These are phyloP conservation scores for Drosophila lacicola DNA, from an alignment of 2,888 invertebrate genomes.

Conservation along the genomic window DNA sequence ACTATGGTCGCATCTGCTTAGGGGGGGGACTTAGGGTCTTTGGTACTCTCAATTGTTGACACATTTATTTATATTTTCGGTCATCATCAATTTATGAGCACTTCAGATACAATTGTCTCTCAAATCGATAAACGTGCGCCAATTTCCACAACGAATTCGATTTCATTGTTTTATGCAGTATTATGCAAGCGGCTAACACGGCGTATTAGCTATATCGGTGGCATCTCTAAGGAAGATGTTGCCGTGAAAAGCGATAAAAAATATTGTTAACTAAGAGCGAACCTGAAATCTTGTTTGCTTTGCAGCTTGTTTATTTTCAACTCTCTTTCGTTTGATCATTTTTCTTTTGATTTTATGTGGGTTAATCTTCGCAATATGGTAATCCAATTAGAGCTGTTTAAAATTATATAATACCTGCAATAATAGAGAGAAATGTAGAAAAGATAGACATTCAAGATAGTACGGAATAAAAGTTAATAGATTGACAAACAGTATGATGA, in stretches of 20 bases:
- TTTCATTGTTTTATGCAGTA: slow-evolving; percentile 15
- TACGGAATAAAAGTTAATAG: too few species aligned
- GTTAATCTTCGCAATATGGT: background rate
- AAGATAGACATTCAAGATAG: too few species aligned
- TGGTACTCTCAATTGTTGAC: slow-evolving; percentile 57
- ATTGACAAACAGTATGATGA: too few species aligned
- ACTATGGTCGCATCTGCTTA: slow-evolving; percentile 30
- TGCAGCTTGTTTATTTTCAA: background rate
- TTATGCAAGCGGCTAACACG: slow-evolving; percentile 20
- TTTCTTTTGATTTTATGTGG: slow-evolving; percentile 22
- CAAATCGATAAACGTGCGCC: slow-evolving; percentile 54
- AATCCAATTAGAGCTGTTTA: background rate
- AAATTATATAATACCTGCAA: background rate
- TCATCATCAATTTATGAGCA: slow-evolving; percentile 62
- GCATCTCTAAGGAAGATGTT: slow-evolving; percentile 3
- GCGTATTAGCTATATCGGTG: slow-evolving; percentile 16
- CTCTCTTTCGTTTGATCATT: background rate
- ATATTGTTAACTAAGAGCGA: background rate
- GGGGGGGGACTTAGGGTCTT: slow-evolving; percentile 2
- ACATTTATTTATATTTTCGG: slow-evolving; percentile 60
- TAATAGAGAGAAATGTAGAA: too few species aligned
- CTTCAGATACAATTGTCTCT: slow-evolving; percentile 46
- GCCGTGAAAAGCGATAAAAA: background rate
- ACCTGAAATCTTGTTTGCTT: background rate
- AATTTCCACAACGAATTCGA: slow-evolving; percentile 51